Base-by-base conservation (phyloP, 2,888 invertebrate species). In the Palloptera scutellata region DNA sequence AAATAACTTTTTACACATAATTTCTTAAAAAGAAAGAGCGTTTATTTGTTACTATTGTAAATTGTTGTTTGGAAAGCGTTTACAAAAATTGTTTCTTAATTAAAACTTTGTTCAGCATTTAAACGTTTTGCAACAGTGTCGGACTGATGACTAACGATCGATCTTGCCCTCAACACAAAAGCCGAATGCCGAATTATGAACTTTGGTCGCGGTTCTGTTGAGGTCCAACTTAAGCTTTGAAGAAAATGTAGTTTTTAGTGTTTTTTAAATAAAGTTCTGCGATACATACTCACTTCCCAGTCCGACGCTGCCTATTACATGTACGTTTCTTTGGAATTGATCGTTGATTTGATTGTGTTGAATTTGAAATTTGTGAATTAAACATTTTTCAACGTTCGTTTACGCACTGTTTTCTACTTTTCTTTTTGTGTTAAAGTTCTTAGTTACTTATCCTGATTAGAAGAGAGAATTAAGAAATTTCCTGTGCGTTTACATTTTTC, bases 91-190 rank as follows among this genome's bases (percentile, higher is more conserved):
- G 57, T 64, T 64, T 48, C 64, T 58, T 64, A 63, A 61, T 61
- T 55, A 57, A 62, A 63, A 69, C 66, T 66, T 69, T 69, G 66
- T 66, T 68, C 65, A 42, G 61, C 61, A 54, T 60, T 68, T 61
- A 55, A 52, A 61, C 59, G 59, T 60, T 67, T 40, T 54, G 51
- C 57, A 48, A 51, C 17, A 52, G 19, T 60, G 20, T 30, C 30
- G 30, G 30, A 30, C 30, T 30, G 30, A 30, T 30, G 30, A 30
- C 30, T 30, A 30, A 4, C 30, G 30, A 30, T 30, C 2, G 30
- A 30, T 30, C 30, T 30, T 30, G 30, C 30, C 6, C 30, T 30
- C 30, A 30, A 30, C 6, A 6, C 30, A 30, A 4, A 30, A 30
- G 30, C 30, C 6, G 30, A 4, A 30, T 30, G 2, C 30, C 6